phyloP scores from a whole-genome alignment of 2,888 invertebrate genomes.

The Lissocephala sabroskyi region DNA sequence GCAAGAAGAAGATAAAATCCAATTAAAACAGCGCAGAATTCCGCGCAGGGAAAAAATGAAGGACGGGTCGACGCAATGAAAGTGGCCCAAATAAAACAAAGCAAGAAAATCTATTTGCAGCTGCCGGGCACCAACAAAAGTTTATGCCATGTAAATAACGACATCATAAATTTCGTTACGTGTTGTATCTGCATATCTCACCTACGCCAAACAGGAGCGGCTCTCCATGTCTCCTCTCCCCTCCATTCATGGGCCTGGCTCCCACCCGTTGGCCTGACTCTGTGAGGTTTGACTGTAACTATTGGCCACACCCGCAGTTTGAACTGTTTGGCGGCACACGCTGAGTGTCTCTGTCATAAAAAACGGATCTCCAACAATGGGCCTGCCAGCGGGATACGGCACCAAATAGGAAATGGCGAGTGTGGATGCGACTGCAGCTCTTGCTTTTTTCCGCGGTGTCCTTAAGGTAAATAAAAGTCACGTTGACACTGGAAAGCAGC shows the following conservation, averaged over 20 bases:
- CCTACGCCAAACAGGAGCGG: too few species aligned
- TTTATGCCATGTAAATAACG: conserved; percentile 64
- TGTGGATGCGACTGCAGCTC: conserved; percentile 1
- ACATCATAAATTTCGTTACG: conserved; percentile 60
- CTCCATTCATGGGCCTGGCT: conserved; percentile 27
- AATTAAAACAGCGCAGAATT: conserved; percentile 53
- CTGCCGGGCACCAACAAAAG: conserved; percentile 39
- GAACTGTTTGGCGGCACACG: conserved; percentile 31
- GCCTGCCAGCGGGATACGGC: neutral
- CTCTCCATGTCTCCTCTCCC: neutral
- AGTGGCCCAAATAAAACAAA: conserved; percentile 43
- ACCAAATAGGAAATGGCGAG: neutral
- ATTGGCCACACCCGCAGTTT: conserved; percentile 6
- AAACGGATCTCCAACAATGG: conserved; percentile 43
- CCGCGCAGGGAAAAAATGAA: conserved; percentile 15
- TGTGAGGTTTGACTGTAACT: too few species aligned
- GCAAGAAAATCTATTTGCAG: conserved; percentile 57
- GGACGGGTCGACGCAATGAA: neutral
- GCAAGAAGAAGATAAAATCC: conserved; percentile 56
- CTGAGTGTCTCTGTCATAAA: conserved; percentile 35
- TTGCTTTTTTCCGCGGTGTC: conserved; percentile 27
- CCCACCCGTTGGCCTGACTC: too few species aligned
- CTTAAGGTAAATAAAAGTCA: conserved; percentile 58
- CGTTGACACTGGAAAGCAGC: conserved; percentile 44
- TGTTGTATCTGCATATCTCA: conserved; percentile 39